Percentiles rank a stretch among this genome's conserved stretches.
These are phyloP conservation scores for Amazona guildingii DNA, from an alignment of 2,113 vertebrate genomes.

Conservation along the genomic window DNA sequence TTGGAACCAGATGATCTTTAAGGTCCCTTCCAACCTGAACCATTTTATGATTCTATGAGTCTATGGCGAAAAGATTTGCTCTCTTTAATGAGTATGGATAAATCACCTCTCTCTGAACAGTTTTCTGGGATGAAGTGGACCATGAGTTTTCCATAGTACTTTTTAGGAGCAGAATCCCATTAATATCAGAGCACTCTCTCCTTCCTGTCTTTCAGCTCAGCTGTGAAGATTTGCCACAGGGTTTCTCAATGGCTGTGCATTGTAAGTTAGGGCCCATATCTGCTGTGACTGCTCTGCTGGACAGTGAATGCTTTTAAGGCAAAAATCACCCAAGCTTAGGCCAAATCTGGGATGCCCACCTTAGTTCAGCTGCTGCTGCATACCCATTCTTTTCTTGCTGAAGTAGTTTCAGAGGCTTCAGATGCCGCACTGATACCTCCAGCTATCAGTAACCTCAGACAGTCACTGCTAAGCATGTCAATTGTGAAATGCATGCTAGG, in stretches of 20 bases:
- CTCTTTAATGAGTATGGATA: background rate
- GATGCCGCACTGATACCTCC: background rate
- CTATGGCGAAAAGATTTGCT: background rate
- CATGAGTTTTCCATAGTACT: background rate
- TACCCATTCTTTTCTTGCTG: background rate
- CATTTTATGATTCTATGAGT: background rate
- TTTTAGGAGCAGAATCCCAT: background rate
- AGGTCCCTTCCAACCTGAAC: background rate
- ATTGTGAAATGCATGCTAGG: background rate
- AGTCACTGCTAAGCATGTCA: fast-evolving
- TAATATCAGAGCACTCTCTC: background rate
- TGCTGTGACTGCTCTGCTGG: background rate
- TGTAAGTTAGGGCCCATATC: background rate
- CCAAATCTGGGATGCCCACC: background rate
- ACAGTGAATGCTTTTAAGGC: background rate
- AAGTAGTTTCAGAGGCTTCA: background rate
- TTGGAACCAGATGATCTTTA: background rate
- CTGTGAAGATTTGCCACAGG: background rate
- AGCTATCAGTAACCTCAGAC: background rate
- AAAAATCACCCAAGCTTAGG: background rate
- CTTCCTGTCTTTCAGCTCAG: background rate
- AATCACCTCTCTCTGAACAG: background rate
- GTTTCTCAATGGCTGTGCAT: background rate
- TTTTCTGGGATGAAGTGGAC: background rate
- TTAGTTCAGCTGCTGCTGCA: background rate